These are phyloP conservation scores for Drosophila subsilvestris DNA, from an alignment of 2,888 invertebrate species.

Conservation along the genomic window DNA sequence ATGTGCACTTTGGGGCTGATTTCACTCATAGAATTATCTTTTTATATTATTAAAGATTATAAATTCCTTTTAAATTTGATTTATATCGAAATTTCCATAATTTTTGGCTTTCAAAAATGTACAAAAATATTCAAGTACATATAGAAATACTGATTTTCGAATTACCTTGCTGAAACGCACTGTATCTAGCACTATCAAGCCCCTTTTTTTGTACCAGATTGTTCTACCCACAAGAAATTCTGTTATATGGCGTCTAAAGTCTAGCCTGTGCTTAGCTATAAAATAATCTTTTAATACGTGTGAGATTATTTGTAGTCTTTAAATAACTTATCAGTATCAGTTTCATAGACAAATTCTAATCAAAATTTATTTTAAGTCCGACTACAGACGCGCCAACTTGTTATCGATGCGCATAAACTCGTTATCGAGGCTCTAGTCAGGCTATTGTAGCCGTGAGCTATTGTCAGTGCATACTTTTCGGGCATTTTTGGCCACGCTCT, in stretches of 20 bases:
- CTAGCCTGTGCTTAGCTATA: background rate
- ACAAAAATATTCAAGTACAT: too few relatives aligned
- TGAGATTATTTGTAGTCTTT: background rate
- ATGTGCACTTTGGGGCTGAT: too few relatives aligned
- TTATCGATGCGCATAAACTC: slow-evolving; percentile 8
- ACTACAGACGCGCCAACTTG: background rate
- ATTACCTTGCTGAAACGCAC: background rate
- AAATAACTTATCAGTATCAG: background rate
- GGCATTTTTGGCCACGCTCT: background rate
- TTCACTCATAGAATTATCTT: too few relatives aligned
- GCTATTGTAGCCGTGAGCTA: slow-evolving; percentile 1
- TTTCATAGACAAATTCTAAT: background rate
- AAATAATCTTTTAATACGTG: background rate
- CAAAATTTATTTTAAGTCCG: background rate
- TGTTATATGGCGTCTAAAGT: background rate
- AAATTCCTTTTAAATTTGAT: too few relatives aligned
- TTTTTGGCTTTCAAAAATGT: background rate
- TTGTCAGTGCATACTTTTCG: background rate
- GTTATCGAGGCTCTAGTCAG: background rate
- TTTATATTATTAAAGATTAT: too few relatives aligned
- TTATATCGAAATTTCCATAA: background rate
- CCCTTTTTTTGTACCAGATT: background rate
- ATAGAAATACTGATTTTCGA: background rate
- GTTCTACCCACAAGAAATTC: background rate
- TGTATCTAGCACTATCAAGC: background rate